Conservation (phyloP, 2,797 vertebrate species). For the Anas capensis region DNA sequence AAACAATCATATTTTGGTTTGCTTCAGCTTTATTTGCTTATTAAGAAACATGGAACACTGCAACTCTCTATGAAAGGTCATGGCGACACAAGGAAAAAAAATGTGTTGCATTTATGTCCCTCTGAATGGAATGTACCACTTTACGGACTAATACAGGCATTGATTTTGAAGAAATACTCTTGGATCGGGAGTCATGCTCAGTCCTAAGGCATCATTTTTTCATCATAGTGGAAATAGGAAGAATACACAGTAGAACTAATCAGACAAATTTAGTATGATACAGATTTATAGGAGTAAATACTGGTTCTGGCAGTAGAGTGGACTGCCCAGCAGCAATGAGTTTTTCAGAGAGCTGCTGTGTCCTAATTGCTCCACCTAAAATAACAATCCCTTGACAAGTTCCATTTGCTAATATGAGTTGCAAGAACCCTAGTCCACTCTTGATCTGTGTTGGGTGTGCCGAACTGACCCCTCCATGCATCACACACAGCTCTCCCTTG, state of each 20-base stretch:
- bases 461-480: not conserved
- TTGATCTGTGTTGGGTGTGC: not conserved
- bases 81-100: not conserved
- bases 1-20: not conserved
- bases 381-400: not conserved
- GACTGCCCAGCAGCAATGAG: not conserved
- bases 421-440: not conserved
- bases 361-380: not conserved
- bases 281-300: not conserved
- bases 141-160: not conserved
- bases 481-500: fast-evolving
- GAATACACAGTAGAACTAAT: not conserved
- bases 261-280: not conserved
- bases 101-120: fast-evolving
- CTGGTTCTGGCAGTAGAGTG: not conserved
- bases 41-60: not conserved
- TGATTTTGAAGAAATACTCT: not conserved
- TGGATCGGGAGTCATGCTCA: not conserved
- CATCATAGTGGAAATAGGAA: not conserved
- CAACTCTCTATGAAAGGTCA: not conserved
- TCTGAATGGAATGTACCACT: not conserved
- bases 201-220: not conserved
- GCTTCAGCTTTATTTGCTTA: slow-evolving; percentile 10
- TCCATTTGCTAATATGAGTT: not conserved
- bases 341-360: not conserved